Evolutionary conservation across 2,888 invertebrate genomes (phyloP), one percentile per base, ranked within the genome.

Genomic region (Lasioglossum oenotherae): DNA sequence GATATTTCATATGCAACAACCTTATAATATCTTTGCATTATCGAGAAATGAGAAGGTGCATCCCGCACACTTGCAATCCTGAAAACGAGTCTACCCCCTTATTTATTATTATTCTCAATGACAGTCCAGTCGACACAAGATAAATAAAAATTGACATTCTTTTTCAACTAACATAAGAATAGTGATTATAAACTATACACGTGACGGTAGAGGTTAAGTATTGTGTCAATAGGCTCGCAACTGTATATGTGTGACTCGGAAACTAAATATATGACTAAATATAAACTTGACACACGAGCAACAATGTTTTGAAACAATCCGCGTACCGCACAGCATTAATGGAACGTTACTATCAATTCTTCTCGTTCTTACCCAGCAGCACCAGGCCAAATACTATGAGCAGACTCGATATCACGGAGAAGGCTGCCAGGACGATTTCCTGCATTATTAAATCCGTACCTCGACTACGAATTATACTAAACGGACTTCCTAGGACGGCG

Each of bases 331-430:
- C 44, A 85, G 67, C 64, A 80, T 77, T 64, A 85, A 82, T 78
- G 16, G 23, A 72, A 73, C 71, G 57, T 74, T 81, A 67, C 72
- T 84, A 80, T 80, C 73, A 79, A 80, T 44, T 44, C 44, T 44
- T 44, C 4, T 80, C 74, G 71, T 79, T 90, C 95, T 96, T 96
- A 97, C 97, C 97, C 93, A 97, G 94, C 84, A 96, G 92, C 89
- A 97, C 96, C 91, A 96, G 96, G 81, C 96, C 94, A 92, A 96
- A 95, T 86, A 96, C 96, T 93, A 97, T 95, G 90, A 96, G 93
- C 89, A 96, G 94, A 88, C 96, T 96, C 88, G 96, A 96, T 92
- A 96, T 91, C 90, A 96, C 95, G 81, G 96, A 96, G 91, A 96
- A 94, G 84, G 95, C 94, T 87, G 96, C 96, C 88, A 96, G 93